These are phyloP conservation scores for Lepisosteus oculatus DNA, from an alignment of 2,113 vertebrate species.

Conservation along the genomic window DNA sequence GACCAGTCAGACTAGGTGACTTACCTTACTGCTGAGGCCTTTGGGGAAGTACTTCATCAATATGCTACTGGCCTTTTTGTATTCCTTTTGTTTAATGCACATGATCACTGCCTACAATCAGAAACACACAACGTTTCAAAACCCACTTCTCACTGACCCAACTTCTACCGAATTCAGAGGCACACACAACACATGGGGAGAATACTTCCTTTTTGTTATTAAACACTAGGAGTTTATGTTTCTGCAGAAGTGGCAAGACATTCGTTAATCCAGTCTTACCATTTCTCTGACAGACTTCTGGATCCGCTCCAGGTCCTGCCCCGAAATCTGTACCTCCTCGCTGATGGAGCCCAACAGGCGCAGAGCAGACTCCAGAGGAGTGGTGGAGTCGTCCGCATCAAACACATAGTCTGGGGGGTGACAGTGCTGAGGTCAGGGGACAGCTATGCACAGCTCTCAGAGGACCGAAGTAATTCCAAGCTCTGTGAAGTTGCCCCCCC, in stretches of 20 bases:
- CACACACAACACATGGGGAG: no score
- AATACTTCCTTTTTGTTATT: no score
- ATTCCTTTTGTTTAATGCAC: constrained; percentile 74
- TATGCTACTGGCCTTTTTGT: constrained; percentile 73
- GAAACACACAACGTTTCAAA: neutral
- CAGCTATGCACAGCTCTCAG: no score
- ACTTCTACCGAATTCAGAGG: no score
- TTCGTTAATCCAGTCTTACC: constrained; percentile 49
- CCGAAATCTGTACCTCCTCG: constrained; percentile 52
- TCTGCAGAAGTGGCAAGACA: no score
- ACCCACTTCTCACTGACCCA: no score
- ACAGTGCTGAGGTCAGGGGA: neutral
- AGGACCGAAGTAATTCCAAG: no score
- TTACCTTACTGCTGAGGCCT: constrained; percentile 69
- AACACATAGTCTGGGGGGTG: constrained; percentile 64
- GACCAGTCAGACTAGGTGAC: constrained; percentile 3
- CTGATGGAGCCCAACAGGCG: constrained; percentile 65
- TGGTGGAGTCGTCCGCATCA: constrained; percentile 59
- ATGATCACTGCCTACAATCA: constrained; percentile 71
- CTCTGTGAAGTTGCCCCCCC: no score
- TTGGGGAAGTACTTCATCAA: constrained; percentile 69
- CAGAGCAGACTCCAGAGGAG: constrained; percentile 80
- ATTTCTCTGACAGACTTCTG: constrained; percentile 61
- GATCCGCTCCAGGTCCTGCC: constrained; percentile 49
- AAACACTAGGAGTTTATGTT: no score